phyloP scores from a whole-genome alignment of 2,113 vertebrate genomes.

The Gobius niger region DNA sequence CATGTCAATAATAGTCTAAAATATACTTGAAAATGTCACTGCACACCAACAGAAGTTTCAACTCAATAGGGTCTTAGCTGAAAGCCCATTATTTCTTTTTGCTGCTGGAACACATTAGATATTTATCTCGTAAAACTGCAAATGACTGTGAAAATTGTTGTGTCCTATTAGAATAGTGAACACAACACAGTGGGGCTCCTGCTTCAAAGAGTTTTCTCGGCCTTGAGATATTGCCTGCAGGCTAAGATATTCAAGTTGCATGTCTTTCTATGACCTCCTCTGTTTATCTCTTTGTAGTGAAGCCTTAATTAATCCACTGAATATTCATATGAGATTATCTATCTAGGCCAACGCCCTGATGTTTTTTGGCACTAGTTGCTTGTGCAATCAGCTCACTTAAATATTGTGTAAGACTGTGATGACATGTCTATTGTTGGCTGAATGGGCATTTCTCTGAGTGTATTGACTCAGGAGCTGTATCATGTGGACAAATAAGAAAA shows the following conservation, averaged over 20 bases:
- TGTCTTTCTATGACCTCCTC: conserved; percentile 23
- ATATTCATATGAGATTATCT: conserved; percentile 61
- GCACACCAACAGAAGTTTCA: no score
- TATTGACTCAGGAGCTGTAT: neutral
- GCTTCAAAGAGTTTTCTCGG: conserved; percentile 21
- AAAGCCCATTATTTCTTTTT: conserved; percentile 22
- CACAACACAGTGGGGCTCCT: conserved; percentile 10
- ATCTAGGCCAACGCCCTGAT: conserved; percentile 49
- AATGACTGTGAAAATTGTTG: neutral
- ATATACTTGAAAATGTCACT: no score
- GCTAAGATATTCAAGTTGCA: conserved; percentile 4
- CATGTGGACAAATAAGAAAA: neutral
- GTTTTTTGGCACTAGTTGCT: conserved; percentile 3
- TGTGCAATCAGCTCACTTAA: conserved; percentile 1
- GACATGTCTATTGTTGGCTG: neutral
- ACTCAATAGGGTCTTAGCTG: neutral
- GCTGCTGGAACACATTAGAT: conserved; percentile 7
- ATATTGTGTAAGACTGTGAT: conserved; percentile 16
- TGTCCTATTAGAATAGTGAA: conserved; percentile 10
- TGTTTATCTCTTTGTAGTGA: conserved; percentile 60
- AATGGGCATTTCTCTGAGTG: conserved; percentile 11
- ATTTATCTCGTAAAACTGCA: conserved; percentile 1
- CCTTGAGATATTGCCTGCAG: conserved; percentile 19
- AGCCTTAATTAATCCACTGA: conserved; percentile 61
- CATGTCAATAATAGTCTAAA: no score